Conservation (phyloP, 2,113 vertebrate genomes). For the Nibea coibor region DNA sequence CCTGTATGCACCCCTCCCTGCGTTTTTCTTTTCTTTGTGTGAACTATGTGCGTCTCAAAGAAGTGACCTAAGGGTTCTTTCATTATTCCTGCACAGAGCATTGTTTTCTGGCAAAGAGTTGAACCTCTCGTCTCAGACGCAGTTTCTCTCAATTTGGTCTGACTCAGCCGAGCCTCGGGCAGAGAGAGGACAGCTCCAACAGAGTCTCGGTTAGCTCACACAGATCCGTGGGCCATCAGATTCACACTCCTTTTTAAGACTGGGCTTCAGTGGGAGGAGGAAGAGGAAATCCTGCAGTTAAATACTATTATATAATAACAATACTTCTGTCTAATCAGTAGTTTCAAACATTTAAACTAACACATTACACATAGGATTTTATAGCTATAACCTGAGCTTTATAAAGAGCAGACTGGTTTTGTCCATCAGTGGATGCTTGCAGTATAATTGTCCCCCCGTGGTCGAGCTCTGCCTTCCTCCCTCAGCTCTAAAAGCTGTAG, state of each 20-base stretch:
- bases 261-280: not conserved
- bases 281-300: not conserved
- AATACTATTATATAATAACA: not conserved
- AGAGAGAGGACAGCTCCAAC: not conserved
- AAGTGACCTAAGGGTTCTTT: not conserved
- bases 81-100: constrained; percentile 2
- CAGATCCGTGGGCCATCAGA: not conserved
- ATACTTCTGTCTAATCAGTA: too few species aligned
- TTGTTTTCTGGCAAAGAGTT: not conserved
- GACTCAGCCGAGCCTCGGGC: not conserved
- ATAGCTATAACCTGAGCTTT: not conserved
- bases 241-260: not conserved
- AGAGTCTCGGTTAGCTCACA: not conserved
- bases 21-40: not conserved
- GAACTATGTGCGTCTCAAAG: not conserved
- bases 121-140: not conserved
- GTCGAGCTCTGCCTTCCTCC: not conserved
- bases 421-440: not conserved
- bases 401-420: not conserved
- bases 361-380: not conserved
- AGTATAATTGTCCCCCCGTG: not conserved
- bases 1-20: not conserved
- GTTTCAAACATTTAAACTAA: not conserved
- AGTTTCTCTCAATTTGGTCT: not conserved
- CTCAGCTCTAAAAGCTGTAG: constrained; percentile 1